A percentile compares a stretch with the other conserved stretches of the same genome.
These are phyloP conservation scores for Zaprionus africanus DNA, from an alignment of 1,140 invertebrate species.

Conservation along the genomic window DNA sequence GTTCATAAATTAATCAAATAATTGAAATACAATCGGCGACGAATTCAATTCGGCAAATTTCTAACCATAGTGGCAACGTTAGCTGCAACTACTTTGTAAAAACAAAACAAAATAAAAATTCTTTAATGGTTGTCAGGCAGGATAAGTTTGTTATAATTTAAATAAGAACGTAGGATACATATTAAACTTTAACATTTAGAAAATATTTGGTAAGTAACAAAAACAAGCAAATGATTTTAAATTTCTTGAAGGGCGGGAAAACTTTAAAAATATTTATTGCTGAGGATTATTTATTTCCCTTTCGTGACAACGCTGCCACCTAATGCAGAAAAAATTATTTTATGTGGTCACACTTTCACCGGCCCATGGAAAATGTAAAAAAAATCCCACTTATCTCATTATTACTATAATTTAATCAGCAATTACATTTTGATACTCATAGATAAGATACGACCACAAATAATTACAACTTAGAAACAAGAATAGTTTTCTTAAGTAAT, in stretches of 20 bases:
- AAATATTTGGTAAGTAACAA: too few relatives aligned
- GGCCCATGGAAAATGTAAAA: not conserved
- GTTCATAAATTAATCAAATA: not conserved
- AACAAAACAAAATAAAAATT: not conserved
- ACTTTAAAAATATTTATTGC: not conserved
- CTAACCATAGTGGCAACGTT: not conserved
- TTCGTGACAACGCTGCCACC: not conserved
- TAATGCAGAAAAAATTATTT: not conserved
- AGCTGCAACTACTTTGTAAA: not conserved
- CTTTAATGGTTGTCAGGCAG: too few relatives aligned
- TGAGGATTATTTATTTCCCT: not conserved
- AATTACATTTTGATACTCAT: not conserved
- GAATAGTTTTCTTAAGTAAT: not conserved
- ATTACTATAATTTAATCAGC: not conserved
- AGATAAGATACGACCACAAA: not conserved
- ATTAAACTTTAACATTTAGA: too few relatives aligned
- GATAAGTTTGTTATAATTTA: too few relatives aligned
- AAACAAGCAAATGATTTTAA: too few relatives aligned
- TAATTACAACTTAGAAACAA: not conserved
- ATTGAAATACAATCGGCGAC: too few relatives aligned
- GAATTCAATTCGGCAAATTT: too few relatives aligned
- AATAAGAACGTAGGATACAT: too few relatives aligned
- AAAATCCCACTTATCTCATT: conserved; percentile 1
- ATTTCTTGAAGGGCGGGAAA: not conserved
- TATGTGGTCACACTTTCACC: not conserved